Evolutionary conservation across 2,797 vertebrate genomes (phyloP), one percentile per base, ranked within the genome.

Genomic region (Heliangelus exortis): DNA sequence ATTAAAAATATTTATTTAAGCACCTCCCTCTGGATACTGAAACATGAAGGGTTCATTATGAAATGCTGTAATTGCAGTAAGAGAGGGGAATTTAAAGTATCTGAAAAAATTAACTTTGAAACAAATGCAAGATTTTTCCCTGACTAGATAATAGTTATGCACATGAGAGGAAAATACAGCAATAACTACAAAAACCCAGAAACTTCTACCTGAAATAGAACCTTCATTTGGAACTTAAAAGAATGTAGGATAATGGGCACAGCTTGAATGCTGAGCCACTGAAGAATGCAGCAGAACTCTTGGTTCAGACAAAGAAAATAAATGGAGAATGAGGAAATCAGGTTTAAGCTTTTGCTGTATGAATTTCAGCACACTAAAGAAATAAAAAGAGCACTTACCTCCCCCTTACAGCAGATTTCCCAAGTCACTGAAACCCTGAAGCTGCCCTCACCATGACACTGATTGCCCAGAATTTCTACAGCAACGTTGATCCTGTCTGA

Each of bases 1-100:
- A 91, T 96, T 91, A 75, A 93, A 92, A 94, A 73, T 91, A 86
- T 95, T 93, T 96, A 75, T 93, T 93, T 73, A 94, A 96, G 76
- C 41, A 75, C 48, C 43, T 89, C 76, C 82, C 87, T 91, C 55
- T 89, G 87, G 92, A 75, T 83, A 85, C 85, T 48, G 4, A 94
- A 91, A 94, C 68, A 48, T 65, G 72, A 90, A 77, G n/a, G 25
- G 72, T 73, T 95, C 73, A 89, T 89, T 92, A 87, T 85, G 51
- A 47, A 74, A 10, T 75, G n/a, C 1, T 94, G 51, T 59, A 91
- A 91, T 51, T 93, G 79, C 69, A 95, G 50, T 58, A 92, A 68
- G 33, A 91, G 54, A 80, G 51, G 20, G 62, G 62, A 78, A 87
- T 85, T 92, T 75, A 66, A 93, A 89, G 62, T 20, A 85, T 63